Percentiles rank a stretch among this genome's conserved stretches.
phyloP scores from a whole-genome alignment of 1,140 invertebrate species.

The Harpegnathos saltator region DNA sequence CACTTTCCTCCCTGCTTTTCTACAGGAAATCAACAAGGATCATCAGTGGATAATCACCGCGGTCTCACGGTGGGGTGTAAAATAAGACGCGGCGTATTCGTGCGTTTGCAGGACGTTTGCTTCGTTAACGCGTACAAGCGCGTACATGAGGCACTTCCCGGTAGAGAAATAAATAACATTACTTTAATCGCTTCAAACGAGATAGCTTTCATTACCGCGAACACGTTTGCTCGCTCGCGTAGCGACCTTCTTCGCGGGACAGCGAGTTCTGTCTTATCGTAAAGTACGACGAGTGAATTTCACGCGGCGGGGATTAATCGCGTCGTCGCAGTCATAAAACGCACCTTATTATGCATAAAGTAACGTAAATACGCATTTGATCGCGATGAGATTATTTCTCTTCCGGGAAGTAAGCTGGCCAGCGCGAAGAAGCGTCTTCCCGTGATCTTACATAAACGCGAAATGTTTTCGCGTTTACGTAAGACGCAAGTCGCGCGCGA shows the following conservation, averaged over 20 bases:
- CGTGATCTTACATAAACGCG: too few relatives aligned
- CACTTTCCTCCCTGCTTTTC: slow-evolving; percentile 76
- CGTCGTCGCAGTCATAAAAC: neutral
- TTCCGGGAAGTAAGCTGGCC: neutral
- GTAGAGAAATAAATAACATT: neutral
- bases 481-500: neutral
- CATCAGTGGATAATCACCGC: slow-evolving; percentile 5
- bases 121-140: neutral
- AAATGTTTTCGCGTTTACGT: neutral
- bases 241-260: too few relatives aligned
- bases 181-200: neutral
- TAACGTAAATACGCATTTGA: neutral
- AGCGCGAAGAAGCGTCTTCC: neutral
- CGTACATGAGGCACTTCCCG: neutral
- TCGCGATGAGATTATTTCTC: slow-evolving; percentile 1
- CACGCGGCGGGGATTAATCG: slow-evolving; percentile 16
- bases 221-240: too few relatives aligned
- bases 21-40: slow-evolving; percentile 55
- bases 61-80: neutral
- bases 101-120: too few relatives aligned
- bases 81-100: neutral
- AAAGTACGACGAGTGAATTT: slow-evolving; percentile 14
- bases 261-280: neutral
- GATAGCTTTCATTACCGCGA: too few relatives aligned
- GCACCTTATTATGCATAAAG: neutral